A percentile compares a stretch with the other conserved stretches of the same genome.
These are phyloP conservation scores for Caenorhabditis sinica DNA, from an alignment of 2,888 invertebrate species.

Conservation along the genomic window DNA sequence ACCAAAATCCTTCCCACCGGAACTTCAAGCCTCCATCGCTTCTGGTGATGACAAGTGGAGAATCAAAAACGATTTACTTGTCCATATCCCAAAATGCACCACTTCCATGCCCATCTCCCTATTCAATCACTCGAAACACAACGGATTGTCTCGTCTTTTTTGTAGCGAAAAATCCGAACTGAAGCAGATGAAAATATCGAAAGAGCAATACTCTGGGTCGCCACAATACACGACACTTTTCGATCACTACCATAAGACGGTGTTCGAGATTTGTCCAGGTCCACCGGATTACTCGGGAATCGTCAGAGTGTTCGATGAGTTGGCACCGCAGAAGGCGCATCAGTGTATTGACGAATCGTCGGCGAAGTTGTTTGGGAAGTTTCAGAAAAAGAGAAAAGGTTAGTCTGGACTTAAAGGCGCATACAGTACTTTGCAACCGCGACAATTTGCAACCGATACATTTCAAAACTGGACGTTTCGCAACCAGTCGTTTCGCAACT, in stretches of 20 bases:
- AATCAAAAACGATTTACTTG: not conserved
- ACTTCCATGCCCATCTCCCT: slow-evolving; percentile 48
- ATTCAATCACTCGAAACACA: slow-evolving; percentile 26
- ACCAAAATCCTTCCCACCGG: not conserved
- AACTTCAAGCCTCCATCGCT: not conserved
- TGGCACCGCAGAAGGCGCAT: slow-evolving; percentile 27
- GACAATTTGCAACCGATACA: too few relatives aligned
- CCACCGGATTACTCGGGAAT: not conserved
- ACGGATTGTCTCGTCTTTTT: slow-evolving; percentile 32
- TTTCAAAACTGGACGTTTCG: too few relatives aligned
- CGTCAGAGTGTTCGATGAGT: not conserved
- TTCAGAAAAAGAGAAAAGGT: not conserved
- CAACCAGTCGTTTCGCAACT: too few relatives aligned
- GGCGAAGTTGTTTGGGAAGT: slow-evolving; percentile 12
- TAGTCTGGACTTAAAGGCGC: not conserved
- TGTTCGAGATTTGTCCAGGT: slow-evolving; percentile 28
- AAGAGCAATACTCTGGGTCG: not conserved
- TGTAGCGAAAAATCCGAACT: slow-evolving; percentile 56
- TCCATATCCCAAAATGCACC: slow-evolving; percentile 42
- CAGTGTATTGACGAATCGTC: slow-evolving; percentile 31
- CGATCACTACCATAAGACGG: slow-evolving; percentile 62
- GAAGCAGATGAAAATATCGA: not conserved
- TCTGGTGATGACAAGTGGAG: not conserved
- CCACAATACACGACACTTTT: slow-evolving; percentile 51
- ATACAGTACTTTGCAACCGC: not conserved